Conservation (phyloP, 1,140 invertebrate genomes). For the Ericerus pela region DNA sequence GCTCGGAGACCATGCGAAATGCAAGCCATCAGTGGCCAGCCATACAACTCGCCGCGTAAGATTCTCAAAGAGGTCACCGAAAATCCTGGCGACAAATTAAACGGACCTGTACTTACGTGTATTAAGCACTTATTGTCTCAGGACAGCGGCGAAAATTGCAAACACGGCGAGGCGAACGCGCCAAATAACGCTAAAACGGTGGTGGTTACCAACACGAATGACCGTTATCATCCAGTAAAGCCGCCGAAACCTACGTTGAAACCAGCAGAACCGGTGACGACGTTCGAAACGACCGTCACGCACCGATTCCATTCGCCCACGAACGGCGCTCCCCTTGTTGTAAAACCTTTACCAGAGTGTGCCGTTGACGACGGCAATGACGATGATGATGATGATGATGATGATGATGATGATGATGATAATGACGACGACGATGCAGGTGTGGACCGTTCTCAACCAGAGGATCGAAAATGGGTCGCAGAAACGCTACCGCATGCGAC, state of each 20-base stretch:
- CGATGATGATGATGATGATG: too few species aligned
- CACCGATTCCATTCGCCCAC: background rate
- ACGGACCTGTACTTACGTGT: constrained; percentile 58
- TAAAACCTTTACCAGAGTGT: background rate
- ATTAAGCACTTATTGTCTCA: constrained; percentile 56
- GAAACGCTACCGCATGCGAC: too few species aligned
- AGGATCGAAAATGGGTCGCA: too few species aligned
- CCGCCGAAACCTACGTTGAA: background rate
- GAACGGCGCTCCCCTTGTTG: background rate
- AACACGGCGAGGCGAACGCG: background rate
- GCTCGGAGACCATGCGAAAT: too few species aligned
- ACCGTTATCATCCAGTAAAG: constrained; percentile 4
- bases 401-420: too few species aligned
- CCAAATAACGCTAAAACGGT: constrained; percentile 4
- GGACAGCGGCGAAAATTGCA: constrained; percentile 29
- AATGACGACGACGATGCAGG: too few species aligned
- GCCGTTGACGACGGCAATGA: too few species aligned
- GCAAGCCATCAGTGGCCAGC: too few species aligned
- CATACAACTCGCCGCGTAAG: constrained; percentile 10
- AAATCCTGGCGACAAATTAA: constrained; percentile 22
- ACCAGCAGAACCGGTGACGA: background rate
- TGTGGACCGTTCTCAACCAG: too few species aligned
- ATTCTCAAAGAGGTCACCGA: constrained; percentile 4
- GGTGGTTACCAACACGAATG: background rate
- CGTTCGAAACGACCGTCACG: background rate